Evolutionary conservation across 1,140 invertebrate genomes (phyloP).

Genomic region (Halesus radiatus): DNA sequence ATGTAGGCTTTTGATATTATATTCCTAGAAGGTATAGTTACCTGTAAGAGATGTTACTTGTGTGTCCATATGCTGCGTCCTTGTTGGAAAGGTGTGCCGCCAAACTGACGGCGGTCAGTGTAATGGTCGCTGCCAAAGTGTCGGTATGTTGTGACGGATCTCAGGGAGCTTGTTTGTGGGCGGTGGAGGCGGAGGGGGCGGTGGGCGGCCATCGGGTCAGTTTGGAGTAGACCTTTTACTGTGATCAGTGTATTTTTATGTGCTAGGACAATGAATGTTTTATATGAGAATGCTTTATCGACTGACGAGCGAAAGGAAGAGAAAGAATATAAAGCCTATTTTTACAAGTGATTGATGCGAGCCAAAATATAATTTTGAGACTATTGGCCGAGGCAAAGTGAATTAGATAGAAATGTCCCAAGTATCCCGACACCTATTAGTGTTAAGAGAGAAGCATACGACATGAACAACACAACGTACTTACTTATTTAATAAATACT

Average conservation of each 20-base stretch:
- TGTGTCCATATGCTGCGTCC: constrained; percentile 70
- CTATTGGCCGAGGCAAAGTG: constrained; percentile 44
- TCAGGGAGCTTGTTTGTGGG: too few species aligned
- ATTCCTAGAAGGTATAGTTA: constrained; percentile 44
- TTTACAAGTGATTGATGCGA: constrained; percentile 47
- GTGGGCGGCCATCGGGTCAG: constrained; percentile 28
- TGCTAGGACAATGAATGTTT: constrained; percentile 58
- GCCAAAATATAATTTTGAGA: constrained; percentile 55
- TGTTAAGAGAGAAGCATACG: constrained; percentile 51
- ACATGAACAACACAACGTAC: constrained; percentile 51
- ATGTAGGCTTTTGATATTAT: constrained; percentile 47
- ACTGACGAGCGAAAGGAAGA: constrained; percentile 48
- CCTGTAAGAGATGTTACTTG: constrained; percentile 44
- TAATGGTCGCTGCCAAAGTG: constrained; percentile 43
- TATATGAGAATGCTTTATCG: constrained; percentile 51
- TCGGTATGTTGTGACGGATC: too few species aligned
- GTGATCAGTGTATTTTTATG: constrained; percentile 55
- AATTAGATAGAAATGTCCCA: constrained; percentile 53
- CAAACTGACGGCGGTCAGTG: constrained; percentile 34
- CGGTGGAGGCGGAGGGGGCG: too few species aligned
- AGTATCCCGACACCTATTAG: constrained; percentile 57
- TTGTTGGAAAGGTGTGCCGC: constrained; percentile 55
- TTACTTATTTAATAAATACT: constrained; percentile 57
- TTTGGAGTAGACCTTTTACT: constrained; percentile 42
- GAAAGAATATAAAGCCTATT: constrained; percentile 55